Evolutionary conservation across 2,888 invertebrate species (phyloP).

Genomic region (Carterocephalus palaemon): DNA sequence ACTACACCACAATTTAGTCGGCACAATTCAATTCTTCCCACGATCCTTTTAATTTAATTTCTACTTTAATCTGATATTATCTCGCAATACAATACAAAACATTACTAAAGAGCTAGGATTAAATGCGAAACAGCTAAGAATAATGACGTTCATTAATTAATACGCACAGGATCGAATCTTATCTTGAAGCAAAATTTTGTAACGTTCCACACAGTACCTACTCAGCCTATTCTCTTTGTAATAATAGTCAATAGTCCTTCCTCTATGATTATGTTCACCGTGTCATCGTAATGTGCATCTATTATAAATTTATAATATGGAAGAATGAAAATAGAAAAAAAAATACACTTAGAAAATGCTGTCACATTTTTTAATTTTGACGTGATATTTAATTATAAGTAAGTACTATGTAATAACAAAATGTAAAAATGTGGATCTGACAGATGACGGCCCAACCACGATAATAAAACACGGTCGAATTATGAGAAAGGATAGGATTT

Average conservation of each 20-base stretch:
- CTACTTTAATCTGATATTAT: conserved; percentile 3
- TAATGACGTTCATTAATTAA: conserved; percentile 53
- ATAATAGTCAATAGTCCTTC: too few species aligned
- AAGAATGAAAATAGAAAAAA: conserved; percentile 32
- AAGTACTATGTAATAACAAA: too few species aligned
- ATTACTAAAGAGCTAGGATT: conserved; percentile 13
- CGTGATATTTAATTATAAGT: too few species aligned
- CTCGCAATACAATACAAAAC: conserved; percentile 6
- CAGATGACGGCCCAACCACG: too few species aligned
- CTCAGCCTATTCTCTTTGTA: too few species aligned
- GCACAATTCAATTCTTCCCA: conserved; percentile 14
- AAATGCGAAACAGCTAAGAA: conserved; percentile 32
- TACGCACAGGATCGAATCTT: conserved; percentile 30
- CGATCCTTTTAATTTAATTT: conserved; percentile 8
- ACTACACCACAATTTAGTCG: neutral
- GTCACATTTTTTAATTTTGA: neutral
- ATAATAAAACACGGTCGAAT: too few species aligned
- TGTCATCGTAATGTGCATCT: too few species aligned
- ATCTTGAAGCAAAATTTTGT: conserved; percentile 20
- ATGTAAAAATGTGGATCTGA: too few species aligned
- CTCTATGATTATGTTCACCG: too few species aligned
- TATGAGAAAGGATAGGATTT: too few species aligned
- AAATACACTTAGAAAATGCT: neutral
- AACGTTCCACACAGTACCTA: conserved; percentile 26
- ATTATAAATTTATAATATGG: too few species aligned